phyloP scores from a whole-genome alignment of 2,888 invertebrate genomes.

The Catocala nupta region DNA sequence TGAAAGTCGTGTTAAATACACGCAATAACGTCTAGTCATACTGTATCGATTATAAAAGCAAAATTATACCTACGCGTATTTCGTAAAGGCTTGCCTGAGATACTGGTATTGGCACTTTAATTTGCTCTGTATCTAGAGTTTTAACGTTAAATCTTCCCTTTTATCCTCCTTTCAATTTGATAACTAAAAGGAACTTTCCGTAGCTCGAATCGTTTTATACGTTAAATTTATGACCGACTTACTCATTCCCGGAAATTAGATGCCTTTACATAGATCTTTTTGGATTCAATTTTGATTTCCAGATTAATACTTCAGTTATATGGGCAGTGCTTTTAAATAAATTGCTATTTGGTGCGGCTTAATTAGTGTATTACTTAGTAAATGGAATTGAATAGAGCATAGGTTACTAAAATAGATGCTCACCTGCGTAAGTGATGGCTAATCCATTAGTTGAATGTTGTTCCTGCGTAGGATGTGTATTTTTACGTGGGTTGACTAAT shows the following conservation, averaged over 20 bases:
- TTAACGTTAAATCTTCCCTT: constrained; percentile 1
- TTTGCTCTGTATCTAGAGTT: neutral
- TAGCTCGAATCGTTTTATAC: too few species aligned
- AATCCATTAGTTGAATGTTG: neutral
- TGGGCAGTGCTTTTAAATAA: constrained; percentile 2
- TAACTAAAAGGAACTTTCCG: neutral
- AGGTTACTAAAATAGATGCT: too few species aligned
- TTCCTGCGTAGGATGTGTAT: constrained; percentile 1
- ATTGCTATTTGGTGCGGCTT: too few species aligned
- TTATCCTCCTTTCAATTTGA: neutral
- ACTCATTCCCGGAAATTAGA: constrained; percentile 4
- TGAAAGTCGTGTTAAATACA: constrained; percentile 71
- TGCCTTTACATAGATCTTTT: neutral
- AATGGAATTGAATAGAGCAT: too few species aligned
- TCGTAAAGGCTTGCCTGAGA: too few species aligned
- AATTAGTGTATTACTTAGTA: too few species aligned
- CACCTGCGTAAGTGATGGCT: neutral
- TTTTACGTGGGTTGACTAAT: neutral
- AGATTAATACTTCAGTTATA: neutral
- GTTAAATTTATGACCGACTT: constrained; percentile 6
- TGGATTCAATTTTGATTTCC: neutral
- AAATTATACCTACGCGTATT: constrained; percentile 14
- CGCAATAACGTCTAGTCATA: constrained; percentile 58
- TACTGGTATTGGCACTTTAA: constrained; percentile 1
- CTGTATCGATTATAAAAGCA: constrained; percentile 45